phyloP scores from a whole-genome alignment of 2,797 vertebrate genomes.

The Periophthalmus magnuspinnatus region DNA sequence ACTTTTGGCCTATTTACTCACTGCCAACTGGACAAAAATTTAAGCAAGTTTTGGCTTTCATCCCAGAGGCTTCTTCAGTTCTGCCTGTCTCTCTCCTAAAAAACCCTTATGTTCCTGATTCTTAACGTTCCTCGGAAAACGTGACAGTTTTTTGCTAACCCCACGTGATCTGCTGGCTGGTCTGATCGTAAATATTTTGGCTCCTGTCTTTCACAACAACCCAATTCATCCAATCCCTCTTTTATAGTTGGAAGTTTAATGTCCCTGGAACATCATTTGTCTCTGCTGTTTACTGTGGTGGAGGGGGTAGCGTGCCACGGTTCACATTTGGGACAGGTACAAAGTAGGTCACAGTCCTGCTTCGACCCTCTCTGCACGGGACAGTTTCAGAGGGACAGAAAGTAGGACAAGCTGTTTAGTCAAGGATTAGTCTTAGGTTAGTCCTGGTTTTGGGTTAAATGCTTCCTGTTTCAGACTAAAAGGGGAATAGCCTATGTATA shows the following conservation, averaged over 20 bases:
- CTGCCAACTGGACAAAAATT: too few species aligned
- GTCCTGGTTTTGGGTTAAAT: not conserved
- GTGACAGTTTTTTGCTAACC: not conserved
- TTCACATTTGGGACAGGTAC: slow-evolving; percentile 32
- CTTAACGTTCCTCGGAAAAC: not conserved
- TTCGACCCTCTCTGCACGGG: not conserved
- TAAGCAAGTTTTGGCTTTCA: too few species aligned
- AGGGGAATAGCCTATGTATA: too few species aligned
- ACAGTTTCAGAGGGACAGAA: not conserved
- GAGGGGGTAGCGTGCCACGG: slow-evolving; percentile 12
- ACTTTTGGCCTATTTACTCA: not conserved
- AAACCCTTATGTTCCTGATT: not conserved
- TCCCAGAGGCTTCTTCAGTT: too few species aligned
- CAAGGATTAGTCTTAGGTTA: not conserved
- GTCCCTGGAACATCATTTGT: not conserved
- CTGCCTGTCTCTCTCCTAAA: not conserved
- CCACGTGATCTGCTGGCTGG: not conserved
- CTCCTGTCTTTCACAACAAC: not conserved
- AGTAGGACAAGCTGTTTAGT: not conserved
- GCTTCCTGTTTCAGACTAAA: not conserved
- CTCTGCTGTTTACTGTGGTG: not conserved
- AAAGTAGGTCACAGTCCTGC: slow-evolving; percentile 50
- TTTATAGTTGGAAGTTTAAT: slow-evolving; percentile 10
- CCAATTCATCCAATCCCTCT: not conserved
- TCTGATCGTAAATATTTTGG: not conserved